Percentiles rank a stretch among this genome's conserved stretches.
Conservation (phyloP, 2,113 vertebrate genomes). For the Patagioenas fasciata region DNA sequence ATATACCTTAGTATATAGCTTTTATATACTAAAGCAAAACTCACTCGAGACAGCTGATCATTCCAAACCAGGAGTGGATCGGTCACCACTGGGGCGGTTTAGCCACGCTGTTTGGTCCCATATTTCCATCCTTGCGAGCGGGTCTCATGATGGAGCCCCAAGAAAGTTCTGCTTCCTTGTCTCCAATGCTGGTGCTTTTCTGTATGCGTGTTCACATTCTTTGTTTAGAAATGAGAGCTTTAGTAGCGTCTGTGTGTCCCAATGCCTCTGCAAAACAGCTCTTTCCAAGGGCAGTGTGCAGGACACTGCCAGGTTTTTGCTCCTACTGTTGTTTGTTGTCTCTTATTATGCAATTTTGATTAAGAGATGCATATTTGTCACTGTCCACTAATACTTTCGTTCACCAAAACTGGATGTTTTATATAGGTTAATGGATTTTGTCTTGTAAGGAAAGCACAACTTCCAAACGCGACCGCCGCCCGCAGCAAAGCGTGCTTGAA, state of each 20-base stretch:
- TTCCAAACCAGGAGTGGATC: not conserved
- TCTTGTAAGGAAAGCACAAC: not conserved
- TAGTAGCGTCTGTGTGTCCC: not conserved
- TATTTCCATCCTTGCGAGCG: not conserved
- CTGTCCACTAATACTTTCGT: not conserved
- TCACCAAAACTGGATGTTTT: not conserved
- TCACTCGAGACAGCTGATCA: not conserved
- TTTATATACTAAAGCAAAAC: not conserved
- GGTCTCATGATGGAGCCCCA: not conserved
- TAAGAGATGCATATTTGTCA: not conserved
- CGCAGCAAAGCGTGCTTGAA: not conserved
- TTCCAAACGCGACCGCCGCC: not conserved
- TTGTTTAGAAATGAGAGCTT: not conserved
- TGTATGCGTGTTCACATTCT: not conserved
- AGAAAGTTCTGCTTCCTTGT: not conserved
- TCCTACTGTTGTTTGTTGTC: not conserved
- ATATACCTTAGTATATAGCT: not conserved
- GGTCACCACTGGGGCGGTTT: not conserved
- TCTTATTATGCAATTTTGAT: not conserved
- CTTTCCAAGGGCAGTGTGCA: not conserved
- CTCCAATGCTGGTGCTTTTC: not conserved
- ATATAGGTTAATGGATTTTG: not conserved
- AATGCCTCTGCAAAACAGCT: not conserved
- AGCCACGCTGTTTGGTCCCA: not conserved
- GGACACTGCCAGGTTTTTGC: not conserved